Evolutionary conservation across 2,888 invertebrate genomes (phyloP).

Genomic region (Arenicola marina): DNA sequence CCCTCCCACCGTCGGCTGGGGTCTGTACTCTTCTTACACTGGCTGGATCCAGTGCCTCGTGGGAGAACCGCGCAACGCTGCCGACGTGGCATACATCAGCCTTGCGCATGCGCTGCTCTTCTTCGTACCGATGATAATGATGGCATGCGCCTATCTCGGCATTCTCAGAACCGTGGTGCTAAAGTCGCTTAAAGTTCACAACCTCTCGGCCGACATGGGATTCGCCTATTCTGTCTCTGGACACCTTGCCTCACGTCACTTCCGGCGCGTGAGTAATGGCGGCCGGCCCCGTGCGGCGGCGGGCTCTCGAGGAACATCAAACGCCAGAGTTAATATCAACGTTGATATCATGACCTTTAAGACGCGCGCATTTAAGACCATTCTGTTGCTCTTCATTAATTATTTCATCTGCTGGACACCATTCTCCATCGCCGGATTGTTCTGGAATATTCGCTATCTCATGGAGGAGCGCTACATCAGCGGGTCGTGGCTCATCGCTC

Average conservation of each 20-base stretch:
- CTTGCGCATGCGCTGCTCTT: constrained; percentile 34
- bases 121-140: constrained; percentile 41
- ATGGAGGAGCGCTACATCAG: constrained; percentile 12
- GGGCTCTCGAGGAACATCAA: constrained; percentile 5
- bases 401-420: constrained; percentile 45
- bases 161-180: constrained; percentile 43
- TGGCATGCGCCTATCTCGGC: constrained; percentile 40
- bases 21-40: constrained; percentile 26
- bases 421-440: constrained; percentile 35
- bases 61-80: constrained; percentile 2
- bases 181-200: constrained; percentile 36
- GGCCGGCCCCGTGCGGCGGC: neutral
- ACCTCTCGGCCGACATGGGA: constrained; percentile 32
- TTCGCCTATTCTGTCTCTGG: too few species aligned
- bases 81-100: constrained; percentile 32
- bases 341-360: too few species aligned
- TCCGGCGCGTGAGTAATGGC: neutral
- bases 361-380: constrained; percentile 49
- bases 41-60: constrained; percentile 25
- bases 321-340: too few species aligned
- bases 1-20: constrained; percentile 41
- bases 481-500: constrained; percentile 34
- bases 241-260: neutral
- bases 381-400: constrained; percentile 43
- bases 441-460: constrained; percentile 22